These are phyloP conservation scores for Dufourea novaeangliae DNA, from an alignment of 1,140 invertebrate genomes.

Conservation along the genomic window DNA sequence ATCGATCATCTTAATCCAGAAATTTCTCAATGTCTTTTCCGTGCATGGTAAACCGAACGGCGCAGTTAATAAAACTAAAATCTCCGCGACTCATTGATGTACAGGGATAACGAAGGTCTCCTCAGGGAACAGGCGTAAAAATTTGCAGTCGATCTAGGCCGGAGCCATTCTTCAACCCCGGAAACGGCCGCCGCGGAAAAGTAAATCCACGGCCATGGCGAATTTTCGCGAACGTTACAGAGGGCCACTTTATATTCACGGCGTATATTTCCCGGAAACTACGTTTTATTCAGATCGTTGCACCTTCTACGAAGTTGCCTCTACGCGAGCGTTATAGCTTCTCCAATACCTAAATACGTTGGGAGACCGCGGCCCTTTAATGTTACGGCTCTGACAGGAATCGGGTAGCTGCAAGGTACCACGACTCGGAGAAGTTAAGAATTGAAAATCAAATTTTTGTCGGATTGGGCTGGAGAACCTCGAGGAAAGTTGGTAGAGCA, in stretches of 20 bases:
- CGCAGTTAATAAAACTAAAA: neutral
- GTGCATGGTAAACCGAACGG: no score
- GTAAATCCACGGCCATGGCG: neutral
- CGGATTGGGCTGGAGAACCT: no score
- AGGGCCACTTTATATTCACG: constrained; percentile 46
- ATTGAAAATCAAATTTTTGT: no score
- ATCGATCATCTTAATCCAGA: no score
- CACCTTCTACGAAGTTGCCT: no score
- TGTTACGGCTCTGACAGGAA: no score
- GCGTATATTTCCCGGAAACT: constrained; percentile 14
- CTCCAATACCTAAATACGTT: neutral
- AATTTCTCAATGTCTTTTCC: no score
- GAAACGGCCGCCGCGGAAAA: constrained; percentile 29
- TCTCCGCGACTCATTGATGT: neutral
- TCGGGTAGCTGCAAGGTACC: no score
- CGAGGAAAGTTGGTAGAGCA: no score
- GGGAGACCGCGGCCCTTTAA: neutral
- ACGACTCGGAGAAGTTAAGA: no score
- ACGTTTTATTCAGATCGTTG: constrained; percentile 41
- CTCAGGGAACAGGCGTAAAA: neutral
- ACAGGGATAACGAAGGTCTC: neutral
- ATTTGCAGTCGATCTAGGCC: neutral
- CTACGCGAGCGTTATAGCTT: neutral
- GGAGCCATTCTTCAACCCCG: constrained; percentile 2
- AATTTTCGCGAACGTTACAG: constrained; percentile 4